These are phyloP conservation scores for Chrysotoxum bicinctum DNA, from an alignment of 2,888 invertebrate genomes.

Conservation along the genomic window DNA sequence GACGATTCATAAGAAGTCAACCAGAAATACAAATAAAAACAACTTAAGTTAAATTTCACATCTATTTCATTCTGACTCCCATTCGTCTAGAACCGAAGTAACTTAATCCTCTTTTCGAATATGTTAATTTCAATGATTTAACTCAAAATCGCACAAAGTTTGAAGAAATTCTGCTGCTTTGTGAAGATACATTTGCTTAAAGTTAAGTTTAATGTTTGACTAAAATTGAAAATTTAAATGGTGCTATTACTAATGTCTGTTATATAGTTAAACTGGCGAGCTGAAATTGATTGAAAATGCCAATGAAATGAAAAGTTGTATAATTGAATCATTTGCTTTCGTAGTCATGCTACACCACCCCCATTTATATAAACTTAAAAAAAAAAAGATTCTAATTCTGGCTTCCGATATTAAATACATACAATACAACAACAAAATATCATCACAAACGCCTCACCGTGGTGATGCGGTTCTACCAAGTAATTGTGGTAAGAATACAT, in stretches of 20 bases:
- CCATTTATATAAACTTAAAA: neutral
- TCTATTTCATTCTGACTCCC: too few relatives aligned
- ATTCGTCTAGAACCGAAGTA: too few relatives aligned
- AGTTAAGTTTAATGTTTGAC: too few relatives aligned
- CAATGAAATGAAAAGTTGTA: constrained; percentile 10
- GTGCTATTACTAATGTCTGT: neutral
- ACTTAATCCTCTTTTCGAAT: too few relatives aligned
- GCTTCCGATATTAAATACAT: neutral
- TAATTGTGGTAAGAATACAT: constrained; percentile 18
- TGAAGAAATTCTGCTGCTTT: too few relatives aligned
- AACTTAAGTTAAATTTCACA: too few relatives aligned
- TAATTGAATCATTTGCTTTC: constrained; percentile 6
- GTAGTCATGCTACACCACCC: neutral
- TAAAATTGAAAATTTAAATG: too few relatives aligned
- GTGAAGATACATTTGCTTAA: too few relatives aligned
- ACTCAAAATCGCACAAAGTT: too few relatives aligned
- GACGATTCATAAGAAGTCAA: too few relatives aligned
- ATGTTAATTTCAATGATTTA: too few relatives aligned
- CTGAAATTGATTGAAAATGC: constrained; percentile 1
- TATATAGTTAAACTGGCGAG: neutral
- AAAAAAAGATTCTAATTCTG: neutral
- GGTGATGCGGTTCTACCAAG: neutral
- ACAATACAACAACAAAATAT: neutral
- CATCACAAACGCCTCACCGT: neutral
- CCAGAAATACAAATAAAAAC: too few relatives aligned